Evolutionary conservation across 2,888 invertebrate species (phyloP).

Genomic region (Cyclophora albipunctata): DNA sequence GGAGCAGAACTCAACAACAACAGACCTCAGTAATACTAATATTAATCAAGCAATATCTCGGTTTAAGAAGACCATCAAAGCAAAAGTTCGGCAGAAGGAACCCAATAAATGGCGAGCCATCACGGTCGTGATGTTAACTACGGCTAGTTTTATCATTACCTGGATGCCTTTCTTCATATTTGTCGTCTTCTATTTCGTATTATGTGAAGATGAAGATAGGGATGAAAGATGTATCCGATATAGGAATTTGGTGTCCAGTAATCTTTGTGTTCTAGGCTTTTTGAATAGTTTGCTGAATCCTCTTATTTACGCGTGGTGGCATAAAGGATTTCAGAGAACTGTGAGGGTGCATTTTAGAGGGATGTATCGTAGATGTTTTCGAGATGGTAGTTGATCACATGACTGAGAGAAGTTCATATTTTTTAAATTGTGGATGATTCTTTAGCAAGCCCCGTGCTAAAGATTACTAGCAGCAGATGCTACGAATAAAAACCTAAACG

Average conservation of each 20-base stretch:
- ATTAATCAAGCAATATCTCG: not conserved
- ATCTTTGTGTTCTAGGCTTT: constrained; percentile 76
- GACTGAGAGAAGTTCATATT: no score
- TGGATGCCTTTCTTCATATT: constrained; percentile 79
- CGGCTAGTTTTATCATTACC: constrained; percentile 76
- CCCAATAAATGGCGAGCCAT: constrained; percentile 77
- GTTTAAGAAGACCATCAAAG: constrained; percentile 1
- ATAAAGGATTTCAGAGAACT: constrained; percentile 77
- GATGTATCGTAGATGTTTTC: constrained; percentile 28
- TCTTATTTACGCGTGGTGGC: constrained; percentile 82
- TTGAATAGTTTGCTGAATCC: constrained; percentile 78
- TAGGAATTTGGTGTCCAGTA: constrained; percentile 71
- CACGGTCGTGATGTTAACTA: constrained; percentile 77
- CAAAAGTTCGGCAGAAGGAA: constrained; percentile 26
- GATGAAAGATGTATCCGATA: constrained; percentile 65
- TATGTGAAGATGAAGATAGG: constrained; percentile 62
- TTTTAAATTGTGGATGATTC: no score
- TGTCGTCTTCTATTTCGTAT: constrained; percentile 64
- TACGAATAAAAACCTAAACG: no score
- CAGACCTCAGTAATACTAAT: not conserved
- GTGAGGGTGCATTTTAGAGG: constrained; percentile 44
- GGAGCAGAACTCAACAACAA: no score
- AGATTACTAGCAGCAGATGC: no score
- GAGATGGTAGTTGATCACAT: not conserved
- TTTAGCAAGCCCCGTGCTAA: no score